phyloP scores from a whole-genome alignment of 2,797 vertebrate genomes.

The Schizopygopsis pylzovi region DNA sequence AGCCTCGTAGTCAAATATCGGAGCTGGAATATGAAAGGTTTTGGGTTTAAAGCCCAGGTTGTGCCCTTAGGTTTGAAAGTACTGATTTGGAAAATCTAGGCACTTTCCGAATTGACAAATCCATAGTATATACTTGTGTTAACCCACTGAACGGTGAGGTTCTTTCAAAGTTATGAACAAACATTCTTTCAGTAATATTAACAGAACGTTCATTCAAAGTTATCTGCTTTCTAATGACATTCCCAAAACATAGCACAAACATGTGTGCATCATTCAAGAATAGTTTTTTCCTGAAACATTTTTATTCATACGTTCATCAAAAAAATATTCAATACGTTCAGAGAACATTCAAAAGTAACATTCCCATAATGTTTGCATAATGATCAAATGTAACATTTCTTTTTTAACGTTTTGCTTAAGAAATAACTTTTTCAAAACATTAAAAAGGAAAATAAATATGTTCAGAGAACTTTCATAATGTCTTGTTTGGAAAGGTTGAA shows the following conservation, averaged over 20 bases:
- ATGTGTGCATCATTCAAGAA: no score
- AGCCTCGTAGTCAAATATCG: background rate
- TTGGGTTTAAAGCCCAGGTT: background rate
- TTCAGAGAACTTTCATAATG: background rate
- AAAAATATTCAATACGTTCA: background rate
- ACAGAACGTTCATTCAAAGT: background rate
- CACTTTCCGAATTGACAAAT: background rate
- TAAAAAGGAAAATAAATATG: no score
- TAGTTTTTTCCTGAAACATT: no score
- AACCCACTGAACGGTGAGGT: background rate
- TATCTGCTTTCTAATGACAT: background rate
- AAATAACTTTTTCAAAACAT: background rate
- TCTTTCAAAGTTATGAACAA: no score
- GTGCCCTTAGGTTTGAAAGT: background rate
- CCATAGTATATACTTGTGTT: no score
- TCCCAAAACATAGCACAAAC: background rate
- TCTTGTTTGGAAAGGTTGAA: background rate
- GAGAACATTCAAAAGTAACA: background rate
- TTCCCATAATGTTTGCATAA: background rate
- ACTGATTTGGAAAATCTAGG: background rate
- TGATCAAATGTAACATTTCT: background rate
- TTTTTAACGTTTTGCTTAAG: background rate
- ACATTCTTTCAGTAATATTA: background rate
- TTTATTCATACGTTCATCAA: no score
- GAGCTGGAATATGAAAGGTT: background rate